Conservation (phyloP, 1,140 invertebrate species). For the Leptoteleia sp. region DNA sequence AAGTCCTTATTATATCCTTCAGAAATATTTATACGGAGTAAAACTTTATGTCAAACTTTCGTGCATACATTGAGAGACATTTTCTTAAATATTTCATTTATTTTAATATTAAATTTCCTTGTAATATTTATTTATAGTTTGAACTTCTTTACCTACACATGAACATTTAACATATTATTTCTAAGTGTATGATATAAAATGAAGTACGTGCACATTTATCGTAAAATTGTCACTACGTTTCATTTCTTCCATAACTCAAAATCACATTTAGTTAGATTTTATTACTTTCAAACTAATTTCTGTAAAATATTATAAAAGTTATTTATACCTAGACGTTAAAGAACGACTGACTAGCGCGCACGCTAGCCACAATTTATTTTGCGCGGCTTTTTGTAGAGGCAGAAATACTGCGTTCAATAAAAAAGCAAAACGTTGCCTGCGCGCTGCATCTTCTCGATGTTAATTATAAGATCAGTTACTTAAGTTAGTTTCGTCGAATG, state of each 20-base stretch:
- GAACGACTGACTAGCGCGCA: neutral
- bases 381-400: slow-evolving; percentile 1
- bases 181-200: no score
- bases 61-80: no score
- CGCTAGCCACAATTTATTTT: slow-evolving; percentile 9
- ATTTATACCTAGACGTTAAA: slow-evolving; percentile 4
- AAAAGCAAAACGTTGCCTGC: neutral
- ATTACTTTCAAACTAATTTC: slow-evolving; percentile 21
- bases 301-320: slow-evolving; percentile 30
- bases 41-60: no score
- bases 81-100: no score
- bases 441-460: slow-evolving; percentile 3
- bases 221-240: neutral
- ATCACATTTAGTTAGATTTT: neutral
- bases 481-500: slow-evolving; percentile 26
- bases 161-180: no score
- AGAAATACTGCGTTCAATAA: neutral
- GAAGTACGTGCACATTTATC: neutral
- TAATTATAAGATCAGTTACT: slow-evolving; percentile 48
- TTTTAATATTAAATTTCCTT: no score
- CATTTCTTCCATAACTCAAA: neutral
- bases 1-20: no score
- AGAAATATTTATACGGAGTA: no score
- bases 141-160: no score
- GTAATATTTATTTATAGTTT: no score